Evolutionary conservation across 1,140 invertebrate genomes (phyloP).

Genomic region (Mercenaria mercenaria): DNA sequence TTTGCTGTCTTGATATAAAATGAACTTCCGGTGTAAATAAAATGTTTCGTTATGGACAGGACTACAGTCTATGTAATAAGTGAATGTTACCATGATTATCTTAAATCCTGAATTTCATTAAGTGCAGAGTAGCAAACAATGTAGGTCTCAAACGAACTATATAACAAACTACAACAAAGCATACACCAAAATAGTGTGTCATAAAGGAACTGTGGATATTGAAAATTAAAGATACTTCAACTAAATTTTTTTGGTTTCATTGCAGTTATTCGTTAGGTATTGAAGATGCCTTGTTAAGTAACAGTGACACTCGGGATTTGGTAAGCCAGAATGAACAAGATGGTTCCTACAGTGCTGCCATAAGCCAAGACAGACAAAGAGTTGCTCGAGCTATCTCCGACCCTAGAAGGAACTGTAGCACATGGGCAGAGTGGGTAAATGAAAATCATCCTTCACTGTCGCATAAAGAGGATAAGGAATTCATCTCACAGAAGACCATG

Average conservation of each 20-base stretch:
- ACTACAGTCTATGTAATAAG: too few relatives aligned
- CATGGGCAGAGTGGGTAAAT: conserved; percentile 28
- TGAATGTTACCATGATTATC: too few relatives aligned
- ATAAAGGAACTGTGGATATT: too few relatives aligned
- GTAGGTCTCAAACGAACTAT: too few relatives aligned
- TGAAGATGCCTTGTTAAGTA: background rate
- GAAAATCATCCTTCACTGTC: background rate
- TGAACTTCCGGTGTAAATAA: too few relatives aligned
- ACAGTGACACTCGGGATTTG: background rate
- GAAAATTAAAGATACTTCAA: too few relatives aligned
- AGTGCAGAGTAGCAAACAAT: too few relatives aligned
- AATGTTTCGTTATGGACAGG: too few relatives aligned
- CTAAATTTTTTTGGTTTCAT: background rate
- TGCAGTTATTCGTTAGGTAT: background rate
- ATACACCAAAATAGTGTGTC: too few relatives aligned
- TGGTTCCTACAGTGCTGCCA: background rate
- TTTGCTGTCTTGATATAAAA: too few relatives aligned
- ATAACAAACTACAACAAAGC: too few relatives aligned
- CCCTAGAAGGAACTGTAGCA: background rate
- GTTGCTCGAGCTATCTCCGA: background rate
- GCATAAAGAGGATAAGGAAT: background rate
- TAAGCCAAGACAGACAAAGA: background rate
- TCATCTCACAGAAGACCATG: background rate
- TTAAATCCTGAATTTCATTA: too few relatives aligned
- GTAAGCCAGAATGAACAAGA: background rate